phyloP scores from a whole-genome alignment of 2,113 vertebrate genomes.

The Laticauda laticaudata region DNA sequence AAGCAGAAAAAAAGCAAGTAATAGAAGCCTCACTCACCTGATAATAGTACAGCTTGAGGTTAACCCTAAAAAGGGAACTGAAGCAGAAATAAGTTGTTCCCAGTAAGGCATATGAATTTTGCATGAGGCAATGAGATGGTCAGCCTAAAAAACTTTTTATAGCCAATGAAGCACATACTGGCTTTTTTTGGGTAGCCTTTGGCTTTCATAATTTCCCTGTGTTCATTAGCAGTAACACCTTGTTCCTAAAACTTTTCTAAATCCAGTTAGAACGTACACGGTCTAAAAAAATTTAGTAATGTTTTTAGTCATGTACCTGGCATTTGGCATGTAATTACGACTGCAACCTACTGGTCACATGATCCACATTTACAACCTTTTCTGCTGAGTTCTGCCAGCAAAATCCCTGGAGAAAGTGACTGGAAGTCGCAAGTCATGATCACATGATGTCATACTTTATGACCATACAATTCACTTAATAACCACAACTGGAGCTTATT shows the following conservation, averaged over 20 bases:
- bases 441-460: background rate
- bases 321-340: background rate
- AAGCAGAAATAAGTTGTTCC: background rate
- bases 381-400: background rate
- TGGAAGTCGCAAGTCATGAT: background rate
- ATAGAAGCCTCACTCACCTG: background rate
- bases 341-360: background rate
- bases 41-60: background rate
- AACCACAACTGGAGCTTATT: background rate
- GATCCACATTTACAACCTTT: background rate
- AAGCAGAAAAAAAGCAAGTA: background rate
- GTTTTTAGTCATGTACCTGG: background rate
- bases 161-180: background rate
- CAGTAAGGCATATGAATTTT: background rate
- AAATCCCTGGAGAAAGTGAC: background rate
- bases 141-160: background rate
- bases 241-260: background rate
- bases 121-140: background rate
- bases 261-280: background rate
- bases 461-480: background rate
- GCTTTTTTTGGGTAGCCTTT: background rate
- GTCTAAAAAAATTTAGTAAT: background rate
- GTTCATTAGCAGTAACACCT: background rate
- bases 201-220: background rate
- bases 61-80: background rate